Base-by-base conservation (phyloP, 2,797 vertebrate genomes). In the Sardinella longiceps region DNA sequence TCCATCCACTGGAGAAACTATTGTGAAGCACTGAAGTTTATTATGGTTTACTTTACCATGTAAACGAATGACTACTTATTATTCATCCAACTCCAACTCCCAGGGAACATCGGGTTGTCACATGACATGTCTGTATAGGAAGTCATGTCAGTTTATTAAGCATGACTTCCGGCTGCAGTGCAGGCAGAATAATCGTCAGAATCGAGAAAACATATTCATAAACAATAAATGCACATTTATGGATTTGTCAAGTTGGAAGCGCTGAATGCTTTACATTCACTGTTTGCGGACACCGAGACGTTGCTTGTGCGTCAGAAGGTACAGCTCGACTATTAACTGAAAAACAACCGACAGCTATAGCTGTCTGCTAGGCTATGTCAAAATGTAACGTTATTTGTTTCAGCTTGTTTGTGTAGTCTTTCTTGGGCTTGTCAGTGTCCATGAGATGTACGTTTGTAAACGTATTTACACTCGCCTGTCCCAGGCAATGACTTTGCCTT, bases 51-150 rank as follows among this genome's bases (percentile, higher is more conserved):
- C 15, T 20, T 77, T 43, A 20, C 18, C 7, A 77, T 77, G 18
- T 20, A 39, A 77, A 77, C 37, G 18, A 23, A 77, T 23, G 5
- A 77, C 5, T 43, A 14, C 2, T 74, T 23, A 37, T 83, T 14
- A 25, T 90, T 81, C 85, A 86, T 20, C 81, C 37, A 77, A 95
- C 93, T 92, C 88, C 93, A 91, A 86, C 87, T 92, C 94, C 95
- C 94, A 86, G 14, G 6, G 5, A 43, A 60, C 1, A 30, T 7
- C 46, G 5, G 30, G 30, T 6, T 3, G 4, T 83, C 83, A 60
- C 25, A 70, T 60, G 90, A 86, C 66, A 82, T 93, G 90, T 92
- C 94, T 94, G 94, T 92, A 84, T 89, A 90, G 95, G 95, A 95
- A 95, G 92, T 94, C 82, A 56, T 82, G 89, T 84, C 86, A 85